These are phyloP conservation scores for Erebia epiphron DNA, from an alignment of 2,888 invertebrate species.

Conservation along the genomic window DNA sequence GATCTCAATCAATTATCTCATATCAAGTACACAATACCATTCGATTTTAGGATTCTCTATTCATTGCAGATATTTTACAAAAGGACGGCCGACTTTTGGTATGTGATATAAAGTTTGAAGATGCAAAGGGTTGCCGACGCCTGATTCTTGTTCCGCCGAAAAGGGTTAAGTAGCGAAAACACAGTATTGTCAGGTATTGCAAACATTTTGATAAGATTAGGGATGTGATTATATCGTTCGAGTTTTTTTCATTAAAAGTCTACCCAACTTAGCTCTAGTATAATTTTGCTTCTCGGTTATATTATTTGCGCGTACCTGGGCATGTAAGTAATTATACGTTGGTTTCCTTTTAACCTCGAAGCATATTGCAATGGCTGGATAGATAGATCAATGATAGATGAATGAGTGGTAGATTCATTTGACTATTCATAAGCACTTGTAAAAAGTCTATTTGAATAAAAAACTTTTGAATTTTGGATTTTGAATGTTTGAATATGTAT, in stretches of 20 bases:
- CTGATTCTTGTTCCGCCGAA: neutral
- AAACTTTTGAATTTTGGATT: too few relatives aligned
- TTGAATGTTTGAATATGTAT: too few relatives aligned
- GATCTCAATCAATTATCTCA: conserved; percentile 33
- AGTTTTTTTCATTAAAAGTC: neutral
- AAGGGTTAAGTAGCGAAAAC: conserved; percentile 32
- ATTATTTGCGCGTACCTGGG: too few relatives aligned
- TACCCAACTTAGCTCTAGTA: too few relatives aligned
- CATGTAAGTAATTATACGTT: too few relatives aligned
- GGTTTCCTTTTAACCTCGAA: too few relatives aligned
- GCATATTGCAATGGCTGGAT: too few relatives aligned
- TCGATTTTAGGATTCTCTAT: neutral
- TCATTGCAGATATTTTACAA: conserved; percentile 12
- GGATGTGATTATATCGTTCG: neutral
- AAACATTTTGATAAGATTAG: conserved; percentile 27
- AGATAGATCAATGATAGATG: too few relatives aligned
- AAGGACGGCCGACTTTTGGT: conserved; percentile 1
- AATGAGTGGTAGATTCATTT: too few relatives aligned
- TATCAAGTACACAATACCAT: conserved; percentile 20
- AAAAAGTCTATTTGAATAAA: too few relatives aligned
- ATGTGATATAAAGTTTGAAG: neutral
- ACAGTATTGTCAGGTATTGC: conserved; percentile 30
- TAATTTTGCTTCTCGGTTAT: too few relatives aligned
- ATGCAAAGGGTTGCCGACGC: conserved; percentile 28
- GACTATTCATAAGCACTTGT: too few relatives aligned